A percentile compares a stretch with the other conserved stretches of the same genome.
Evolutionary conservation across 2,888 invertebrate species (phyloP).

Genomic region (Myopa testacea): DNA sequence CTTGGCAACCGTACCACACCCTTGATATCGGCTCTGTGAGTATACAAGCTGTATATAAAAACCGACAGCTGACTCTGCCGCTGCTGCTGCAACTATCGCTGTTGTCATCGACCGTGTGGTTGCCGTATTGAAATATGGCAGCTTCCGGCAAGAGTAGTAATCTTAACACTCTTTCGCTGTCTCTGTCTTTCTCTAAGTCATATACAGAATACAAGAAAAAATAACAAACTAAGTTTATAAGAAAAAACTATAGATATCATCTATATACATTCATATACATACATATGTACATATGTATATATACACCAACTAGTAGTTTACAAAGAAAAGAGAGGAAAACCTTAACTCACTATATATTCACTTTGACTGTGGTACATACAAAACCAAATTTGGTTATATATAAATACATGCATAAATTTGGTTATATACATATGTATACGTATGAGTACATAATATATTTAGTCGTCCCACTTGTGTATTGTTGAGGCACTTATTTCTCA

Average conservation of each 20-base stretch:
- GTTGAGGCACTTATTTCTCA: background rate
- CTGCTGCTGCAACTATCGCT: background rate
- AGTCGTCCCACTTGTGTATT: background rate
- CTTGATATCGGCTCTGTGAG: slow-evolving; percentile 30
- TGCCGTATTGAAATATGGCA: slow-evolving; percentile 28
- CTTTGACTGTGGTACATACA: too few relatives aligned
- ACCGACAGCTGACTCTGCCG: slow-evolving; percentile 21
- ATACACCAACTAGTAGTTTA: too few relatives aligned
- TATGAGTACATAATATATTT: background rate
- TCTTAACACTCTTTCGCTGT: too few relatives aligned
- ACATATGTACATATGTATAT: background rate
- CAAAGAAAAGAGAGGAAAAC: too few relatives aligned
- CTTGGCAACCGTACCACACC: slow-evolving; percentile 35
- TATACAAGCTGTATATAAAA: background rate
- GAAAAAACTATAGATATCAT: background rate
- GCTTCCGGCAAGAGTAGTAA: slow-evolving; percentile 16
- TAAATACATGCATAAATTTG: background rate
- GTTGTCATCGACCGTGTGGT: background rate
- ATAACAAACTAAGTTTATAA: background rate
- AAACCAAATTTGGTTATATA: too few relatives aligned
- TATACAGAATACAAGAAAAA: background rate
- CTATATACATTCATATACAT: background rate
- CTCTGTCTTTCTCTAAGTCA: background rate
- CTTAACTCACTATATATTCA: too few relatives aligned
- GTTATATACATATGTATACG: background rate